Percentiles rank a stretch among this genome's conserved stretches.
Conservation (phyloP, 1,140 invertebrate species). For the Sogatella furcifera region DNA sequence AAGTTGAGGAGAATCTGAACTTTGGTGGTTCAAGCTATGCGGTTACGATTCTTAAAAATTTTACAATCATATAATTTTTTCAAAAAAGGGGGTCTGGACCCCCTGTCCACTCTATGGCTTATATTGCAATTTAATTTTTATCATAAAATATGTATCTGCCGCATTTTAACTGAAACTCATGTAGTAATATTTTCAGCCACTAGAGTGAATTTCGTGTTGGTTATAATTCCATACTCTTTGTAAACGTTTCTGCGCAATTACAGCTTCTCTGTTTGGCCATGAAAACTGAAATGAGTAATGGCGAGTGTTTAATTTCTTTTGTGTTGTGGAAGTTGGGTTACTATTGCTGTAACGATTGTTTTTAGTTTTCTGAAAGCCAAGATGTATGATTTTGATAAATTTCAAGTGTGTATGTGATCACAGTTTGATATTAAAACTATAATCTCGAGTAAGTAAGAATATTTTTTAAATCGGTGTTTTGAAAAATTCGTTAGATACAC, state of each 20-base stretch:
- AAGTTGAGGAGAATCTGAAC: too few relatives aligned
- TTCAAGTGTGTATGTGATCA: background rate
- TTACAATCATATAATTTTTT: too few relatives aligned
- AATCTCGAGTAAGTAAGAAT: background rate
- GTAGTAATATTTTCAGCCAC: too few relatives aligned
- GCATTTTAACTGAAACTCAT: too few relatives aligned
- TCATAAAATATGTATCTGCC: too few relatives aligned
- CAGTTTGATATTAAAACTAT: background rate
- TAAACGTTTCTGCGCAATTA: background rate
- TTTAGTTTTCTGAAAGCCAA: background rate
- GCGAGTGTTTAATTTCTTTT: conserved; percentile 11
- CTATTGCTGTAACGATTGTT: background rate
- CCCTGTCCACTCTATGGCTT: too few relatives aligned
- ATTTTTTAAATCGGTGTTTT: background rate
- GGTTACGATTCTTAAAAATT: too few relatives aligned
- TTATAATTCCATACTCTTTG: too few relatives aligned
- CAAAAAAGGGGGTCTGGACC: too few relatives aligned
- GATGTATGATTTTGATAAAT: background rate
- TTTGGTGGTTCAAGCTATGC: too few relatives aligned
- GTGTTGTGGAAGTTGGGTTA: conserved; percentile 7
- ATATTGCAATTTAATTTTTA: too few relatives aligned
- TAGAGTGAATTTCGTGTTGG: too few relatives aligned
- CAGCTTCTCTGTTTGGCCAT: conserved; percentile 4
- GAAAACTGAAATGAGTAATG: background rate
- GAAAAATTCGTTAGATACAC: background rate